Evolutionary conservation across 35 echinoderm and acorn worm genomes (phyloP), one percentile per base, ranked within the genome.

Genomic region (Heliocidaris erythrogramma): DNA sequence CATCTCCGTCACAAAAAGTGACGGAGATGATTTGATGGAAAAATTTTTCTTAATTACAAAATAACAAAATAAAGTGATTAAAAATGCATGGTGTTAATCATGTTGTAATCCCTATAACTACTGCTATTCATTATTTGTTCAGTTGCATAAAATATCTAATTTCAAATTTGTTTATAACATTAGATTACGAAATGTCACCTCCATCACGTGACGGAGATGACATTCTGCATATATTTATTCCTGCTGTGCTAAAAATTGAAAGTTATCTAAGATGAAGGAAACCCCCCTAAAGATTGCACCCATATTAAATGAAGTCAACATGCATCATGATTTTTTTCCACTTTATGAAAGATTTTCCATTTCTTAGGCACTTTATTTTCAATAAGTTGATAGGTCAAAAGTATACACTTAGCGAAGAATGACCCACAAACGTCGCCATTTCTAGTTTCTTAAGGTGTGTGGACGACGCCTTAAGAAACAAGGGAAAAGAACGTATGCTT

Each of bases 221-320:
- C 86, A 88, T 88, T 88, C 30, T 88, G 86, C 86, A 88, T 88
- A 88, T 88, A 88, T 88, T 88, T 10, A 16, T 88, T 16, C 13
- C 31, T 13, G 86, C 9, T 13, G 9, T 30, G 31, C 13, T 31
- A 88, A 32, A 88, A 88, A 88, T 16, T 16, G 13, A 88, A 88
- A 88, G 86, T 88, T 31, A 88, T 88, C 9, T 24, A 24, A 88
- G 30, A 88, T 88, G 86, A 16, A 32, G 86, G 31, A 88, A 88
- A 13, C 10, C 13, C 13, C 13, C 86, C 9, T 88, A 88, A 88
- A 31, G 86, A 88, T 88, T 88, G 86, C 86, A 88, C 86, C 86
- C 86, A 32, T 88, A 88, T 88, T 88, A 88, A 88, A 88, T 88
- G 86, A 88, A 88, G 13, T 88, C 86, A 88, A 88, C 86, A 88